These are phyloP conservation scores for Xiphophorus hellerii DNA, from an alignment of 2,113 vertebrate genomes.

Conservation along the genomic window DNA sequence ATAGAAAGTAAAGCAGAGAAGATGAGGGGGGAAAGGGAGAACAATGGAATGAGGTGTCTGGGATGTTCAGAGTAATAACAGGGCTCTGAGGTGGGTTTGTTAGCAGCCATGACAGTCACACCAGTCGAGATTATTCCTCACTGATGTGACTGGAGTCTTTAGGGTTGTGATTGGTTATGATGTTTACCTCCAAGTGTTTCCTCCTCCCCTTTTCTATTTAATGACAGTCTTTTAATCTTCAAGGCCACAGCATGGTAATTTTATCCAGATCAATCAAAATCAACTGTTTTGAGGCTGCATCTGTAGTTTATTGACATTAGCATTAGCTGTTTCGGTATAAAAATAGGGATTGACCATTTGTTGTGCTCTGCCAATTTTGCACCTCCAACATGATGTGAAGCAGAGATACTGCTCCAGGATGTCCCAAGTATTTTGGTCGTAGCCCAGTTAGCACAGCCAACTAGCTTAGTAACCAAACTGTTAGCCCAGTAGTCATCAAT, in stretches of 20 bases:
- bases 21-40: neutral
- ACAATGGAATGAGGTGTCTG: slow-evolving; percentile 59
- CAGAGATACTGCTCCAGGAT: too few relatives aligned
- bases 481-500: too few relatives aligned
- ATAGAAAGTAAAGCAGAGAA: neutral
- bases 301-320: neutral
- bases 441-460: too few relatives aligned
- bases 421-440: too few relatives aligned
- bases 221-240: neutral
- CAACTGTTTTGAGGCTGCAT: neutral
- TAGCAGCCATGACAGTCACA: slow-evolving; percentile 17
- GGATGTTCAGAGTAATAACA: slow-evolving; percentile 50
- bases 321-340: too few relatives aligned
- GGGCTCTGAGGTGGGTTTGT: slow-evolving; percentile 27
- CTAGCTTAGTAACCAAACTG: too few relatives aligned
- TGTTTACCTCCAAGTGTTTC: slow-evolving; percentile 20
- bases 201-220: slow-evolving; percentile 1
- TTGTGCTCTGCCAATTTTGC: too few relatives aligned
- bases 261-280: neutral
- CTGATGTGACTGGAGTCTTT: slow-evolving; percentile 14
- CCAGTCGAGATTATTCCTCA: slow-evolving; percentile 31
- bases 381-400: too few relatives aligned
- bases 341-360: too few relatives aligned
- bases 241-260: neutral
- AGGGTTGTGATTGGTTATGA: slow-evolving; percentile 31